phyloP scores from a whole-genome alignment of 2,113 vertebrate species.

The Dromiciops gliroides region DNA sequence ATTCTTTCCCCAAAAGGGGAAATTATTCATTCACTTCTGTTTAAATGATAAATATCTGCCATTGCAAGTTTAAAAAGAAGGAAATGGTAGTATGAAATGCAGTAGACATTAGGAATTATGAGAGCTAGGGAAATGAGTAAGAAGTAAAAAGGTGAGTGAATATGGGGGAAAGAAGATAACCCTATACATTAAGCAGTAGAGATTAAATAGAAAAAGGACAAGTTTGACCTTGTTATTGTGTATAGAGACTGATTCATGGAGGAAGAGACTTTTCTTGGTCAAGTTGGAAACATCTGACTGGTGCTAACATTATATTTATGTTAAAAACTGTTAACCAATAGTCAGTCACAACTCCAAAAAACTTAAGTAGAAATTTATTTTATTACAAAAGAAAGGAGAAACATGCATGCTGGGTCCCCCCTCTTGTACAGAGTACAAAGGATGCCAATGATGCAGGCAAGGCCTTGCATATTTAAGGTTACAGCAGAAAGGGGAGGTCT shows the following conservation, averaged over 20 bases:
- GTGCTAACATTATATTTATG: neutral
- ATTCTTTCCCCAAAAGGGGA: neutral
- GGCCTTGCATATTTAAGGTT: neutral
- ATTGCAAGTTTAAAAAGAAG: neutral
- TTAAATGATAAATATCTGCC: neutral
- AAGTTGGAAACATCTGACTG: accelerated
- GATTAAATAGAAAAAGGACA: neutral
- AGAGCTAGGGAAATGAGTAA: neutral
- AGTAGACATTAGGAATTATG: neutral
- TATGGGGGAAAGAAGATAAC: neutral
- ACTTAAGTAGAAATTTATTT: neutral
- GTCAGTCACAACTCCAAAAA: too few relatives aligned
- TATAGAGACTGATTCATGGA: neutral
- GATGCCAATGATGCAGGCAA: too few relatives aligned
- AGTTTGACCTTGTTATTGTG: neutral
- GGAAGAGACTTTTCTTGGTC: neutral
- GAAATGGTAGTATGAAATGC: neutral
- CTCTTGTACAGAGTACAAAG: neutral
- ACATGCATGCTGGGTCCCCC: neutral
- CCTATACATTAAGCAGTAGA: constrained; percentile 24
- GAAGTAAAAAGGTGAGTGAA: neutral
- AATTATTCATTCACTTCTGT: neutral
- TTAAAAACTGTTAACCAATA: neutral
- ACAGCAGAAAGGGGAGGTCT: neutral
- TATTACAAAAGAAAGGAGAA: neutral